Percentiles rank a stretch among this genome's conserved stretches.
These are phyloP conservation scores for Chloroceryle aenea DNA, from an alignment of 2,113 vertebrate genomes.

Conservation along the genomic window DNA sequence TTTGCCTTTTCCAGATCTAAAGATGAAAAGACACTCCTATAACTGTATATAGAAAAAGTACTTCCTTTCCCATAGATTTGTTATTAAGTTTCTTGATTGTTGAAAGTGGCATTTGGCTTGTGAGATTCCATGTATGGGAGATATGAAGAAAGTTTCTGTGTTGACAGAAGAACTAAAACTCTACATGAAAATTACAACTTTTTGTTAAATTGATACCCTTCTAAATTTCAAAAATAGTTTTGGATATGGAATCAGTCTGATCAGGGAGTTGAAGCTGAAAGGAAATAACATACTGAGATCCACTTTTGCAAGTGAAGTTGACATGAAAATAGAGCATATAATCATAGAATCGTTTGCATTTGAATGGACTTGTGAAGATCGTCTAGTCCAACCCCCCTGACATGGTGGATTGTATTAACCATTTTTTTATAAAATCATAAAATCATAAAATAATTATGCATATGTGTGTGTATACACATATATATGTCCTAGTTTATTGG, in stretches of 20 bases:
- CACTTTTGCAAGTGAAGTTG: not conserved
- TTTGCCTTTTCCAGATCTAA: not conserved
- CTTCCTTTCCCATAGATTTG: not conserved
- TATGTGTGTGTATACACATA: accelerated
- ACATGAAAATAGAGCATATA: not conserved
- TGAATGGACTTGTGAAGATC: too few relatives aligned
- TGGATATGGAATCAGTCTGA: not conserved
- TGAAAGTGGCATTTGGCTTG: not conserved
- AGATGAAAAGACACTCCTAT: not conserved
- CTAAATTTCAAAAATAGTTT: not conserved
- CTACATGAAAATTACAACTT: not conserved
- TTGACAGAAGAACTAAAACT: not conserved
- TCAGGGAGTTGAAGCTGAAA: not conserved
- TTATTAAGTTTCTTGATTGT: not conserved
- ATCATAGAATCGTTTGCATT: too few relatives aligned
- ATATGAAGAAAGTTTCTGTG: not conserved
- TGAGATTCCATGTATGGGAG: not conserved
- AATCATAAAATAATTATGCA: not conserved
- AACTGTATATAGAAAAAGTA: not conserved
- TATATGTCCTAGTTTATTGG: not conserved
- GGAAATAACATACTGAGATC: not conserved
- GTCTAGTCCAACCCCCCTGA: too few relatives aligned
- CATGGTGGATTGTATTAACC: too few relatives aligned
- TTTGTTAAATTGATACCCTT: not conserved
- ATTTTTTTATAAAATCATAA: too few relatives aligned